phyloP scores from a whole-genome alignment of 2,113 vertebrate species.

The Atlantisia rogersi region DNA sequence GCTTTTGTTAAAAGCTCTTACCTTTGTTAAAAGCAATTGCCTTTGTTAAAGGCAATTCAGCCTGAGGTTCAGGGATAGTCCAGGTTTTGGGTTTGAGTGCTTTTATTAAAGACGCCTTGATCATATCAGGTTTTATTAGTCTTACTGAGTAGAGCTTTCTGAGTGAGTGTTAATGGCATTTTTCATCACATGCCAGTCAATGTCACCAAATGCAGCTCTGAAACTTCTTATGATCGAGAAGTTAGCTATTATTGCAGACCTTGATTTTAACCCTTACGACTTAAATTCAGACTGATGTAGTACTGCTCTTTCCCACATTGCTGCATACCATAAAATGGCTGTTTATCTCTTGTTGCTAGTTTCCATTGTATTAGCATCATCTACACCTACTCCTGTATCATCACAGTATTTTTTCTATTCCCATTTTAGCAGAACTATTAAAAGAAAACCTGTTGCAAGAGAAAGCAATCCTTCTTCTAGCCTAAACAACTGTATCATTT shows the following conservation, averaged over 20 bases:
- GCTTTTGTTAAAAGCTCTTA: neutral
- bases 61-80: neutral
- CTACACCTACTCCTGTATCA: neutral
- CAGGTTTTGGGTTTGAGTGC: neutral
- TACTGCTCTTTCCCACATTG: neutral
- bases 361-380: neutral
- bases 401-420: neutral
- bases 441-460: slow-evolving; percentile 13
- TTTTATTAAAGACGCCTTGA: neutral
- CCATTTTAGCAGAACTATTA: neutral
- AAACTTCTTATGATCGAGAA: neutral
- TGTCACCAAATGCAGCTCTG: neutral
- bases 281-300: neutral
- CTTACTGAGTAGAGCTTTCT: neutral
- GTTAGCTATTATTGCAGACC: neutral
- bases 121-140: neutral
- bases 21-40: neutral
- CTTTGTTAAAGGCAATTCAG: neutral
- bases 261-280: neutral
- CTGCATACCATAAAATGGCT: neutral
- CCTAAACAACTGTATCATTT: neutral
- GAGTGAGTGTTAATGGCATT: neutral
- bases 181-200: neutral
- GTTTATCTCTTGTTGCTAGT: neutral
- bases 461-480: neutral